These are phyloP conservation scores for Hirtodrosophila confusa DNA, from an alignment of 2,888 invertebrate genomes.

Conservation along the genomic window DNA sequence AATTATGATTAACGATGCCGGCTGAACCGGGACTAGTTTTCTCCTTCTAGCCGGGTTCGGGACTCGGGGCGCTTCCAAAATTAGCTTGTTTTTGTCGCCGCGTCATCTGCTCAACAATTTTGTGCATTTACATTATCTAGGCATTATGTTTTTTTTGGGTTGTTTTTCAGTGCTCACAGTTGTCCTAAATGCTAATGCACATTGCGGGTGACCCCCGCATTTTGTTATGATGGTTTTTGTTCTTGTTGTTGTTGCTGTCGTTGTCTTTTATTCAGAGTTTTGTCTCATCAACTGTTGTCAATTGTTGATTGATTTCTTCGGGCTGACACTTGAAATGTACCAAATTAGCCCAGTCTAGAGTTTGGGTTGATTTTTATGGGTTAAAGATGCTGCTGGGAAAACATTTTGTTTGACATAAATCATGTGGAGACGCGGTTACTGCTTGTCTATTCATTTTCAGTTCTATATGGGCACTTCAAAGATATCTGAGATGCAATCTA, in stretches of 20 bases:
- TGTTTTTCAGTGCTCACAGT: conserved; percentile 12
- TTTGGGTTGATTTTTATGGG: conserved; percentile 34
- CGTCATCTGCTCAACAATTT: conserved; percentile 53
- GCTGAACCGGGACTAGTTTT: neutral
- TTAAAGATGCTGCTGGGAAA: conserved; percentile 23
- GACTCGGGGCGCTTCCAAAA: conserved; percentile 52
- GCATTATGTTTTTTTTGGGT: conserved; percentile 26
- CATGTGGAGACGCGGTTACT: conserved; percentile 17
- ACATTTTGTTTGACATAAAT: conserved; percentile 42
- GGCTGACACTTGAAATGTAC: conserved; percentile 59
- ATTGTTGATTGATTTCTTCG: conserved; percentile 70
- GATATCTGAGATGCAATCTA: conserved; percentile 13
- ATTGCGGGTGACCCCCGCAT: conserved; percentile 51
- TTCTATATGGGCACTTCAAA: conserved; percentile 19
- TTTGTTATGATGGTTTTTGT: conserved; percentile 16
- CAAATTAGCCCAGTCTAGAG: conserved; percentile 51
- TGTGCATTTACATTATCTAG: conserved; percentile 58
- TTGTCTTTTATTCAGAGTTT: conserved; percentile 27
- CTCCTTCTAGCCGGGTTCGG: neutral
- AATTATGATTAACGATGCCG: conserved; percentile 72
- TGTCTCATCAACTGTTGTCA: conserved; percentile 60
- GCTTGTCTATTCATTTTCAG: neutral
- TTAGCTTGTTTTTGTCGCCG: conserved; percentile 61
- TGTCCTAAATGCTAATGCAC: conserved; percentile 48
- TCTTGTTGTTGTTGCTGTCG: conserved; percentile 23